Evolutionary conservation across 2,113 vertebrate species (phyloP), one percentile per base, ranked within the genome.

Genomic region (Hippocampus guttulatus): DNA sequence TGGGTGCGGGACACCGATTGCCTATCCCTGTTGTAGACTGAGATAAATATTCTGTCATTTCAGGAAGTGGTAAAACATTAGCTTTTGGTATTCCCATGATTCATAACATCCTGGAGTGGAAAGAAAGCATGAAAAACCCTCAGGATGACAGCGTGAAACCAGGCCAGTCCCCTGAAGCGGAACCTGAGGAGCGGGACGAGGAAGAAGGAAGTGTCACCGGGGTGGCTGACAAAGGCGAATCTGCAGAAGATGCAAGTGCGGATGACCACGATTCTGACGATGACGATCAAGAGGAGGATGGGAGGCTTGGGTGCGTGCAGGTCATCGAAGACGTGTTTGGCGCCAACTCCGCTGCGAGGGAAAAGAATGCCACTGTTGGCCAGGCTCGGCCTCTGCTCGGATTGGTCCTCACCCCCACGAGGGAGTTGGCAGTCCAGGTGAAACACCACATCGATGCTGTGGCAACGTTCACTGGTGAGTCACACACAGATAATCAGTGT

Each of bases 21-120:
- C 47, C 3, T 7, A 51, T 51, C 47, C 5, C 47, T 51, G 47
- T 51, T 18, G 18, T 47, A 27, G 47, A 67, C 16, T 52, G 20
- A 33, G 12, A 16, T n/a, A 2, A 40, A 11, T 23, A 33, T 51
- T 0, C 21, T 83, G 23, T 79, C 51, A 18, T 85, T 79, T 82
- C 83, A 99, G 97, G 96, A 87, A 98, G 97, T 0, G 97, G 97
- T 15, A 99, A 99, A 87, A 99, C 97, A 0, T 91, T 98, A 66
- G 95, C 96, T 68, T 99, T 98, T 84, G 96, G 94, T 57, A 98
- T 99, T 82, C 97, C 97, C 1, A 94, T 99, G 93, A 97, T 99
- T 82, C 93, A 99, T 58, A 80, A 89, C 51, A 95, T 98, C 83
- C 86, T 98, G 71, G 92, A 95, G 80, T 96, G 96, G 96, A 94